Conservation (phyloP, 2,888 invertebrate genomes). For the Julus scanicus region DNA sequence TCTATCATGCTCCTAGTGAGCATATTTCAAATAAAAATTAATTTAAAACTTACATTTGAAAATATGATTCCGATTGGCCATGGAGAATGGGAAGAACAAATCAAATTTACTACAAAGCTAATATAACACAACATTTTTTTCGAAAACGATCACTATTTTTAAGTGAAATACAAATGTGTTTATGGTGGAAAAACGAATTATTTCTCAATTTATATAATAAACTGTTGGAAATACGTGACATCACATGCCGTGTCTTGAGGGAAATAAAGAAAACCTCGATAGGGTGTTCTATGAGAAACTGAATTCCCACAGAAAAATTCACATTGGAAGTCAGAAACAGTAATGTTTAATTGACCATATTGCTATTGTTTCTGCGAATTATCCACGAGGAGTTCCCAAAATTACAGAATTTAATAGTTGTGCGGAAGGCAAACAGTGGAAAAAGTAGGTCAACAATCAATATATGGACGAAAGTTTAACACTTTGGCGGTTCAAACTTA, state of each 20-base stretch:
- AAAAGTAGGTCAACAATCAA: background rate
- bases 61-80: no score
- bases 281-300: slow-evolving; percentile 5
- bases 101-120: no score
- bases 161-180: no score
- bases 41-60: no score
- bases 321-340: background rate
- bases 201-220: no score
- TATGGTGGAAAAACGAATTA: no score
- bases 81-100: no score
- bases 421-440: background rate
- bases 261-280: background rate
- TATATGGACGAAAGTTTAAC: background rate
- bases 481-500: background rate
- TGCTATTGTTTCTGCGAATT: background rate
- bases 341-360: background rate
- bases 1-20: no score
- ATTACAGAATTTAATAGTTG: background rate
- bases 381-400: background rate
- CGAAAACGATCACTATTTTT: no score
- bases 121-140: no score
- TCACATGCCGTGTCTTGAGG: background rate
- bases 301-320: slow-evolving; percentile 26
- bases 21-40: no score
- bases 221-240: no score